phyloP scores from a whole-genome alignment of 2,113 vertebrate genomes.

The Elephantulus edwardii region DNA sequence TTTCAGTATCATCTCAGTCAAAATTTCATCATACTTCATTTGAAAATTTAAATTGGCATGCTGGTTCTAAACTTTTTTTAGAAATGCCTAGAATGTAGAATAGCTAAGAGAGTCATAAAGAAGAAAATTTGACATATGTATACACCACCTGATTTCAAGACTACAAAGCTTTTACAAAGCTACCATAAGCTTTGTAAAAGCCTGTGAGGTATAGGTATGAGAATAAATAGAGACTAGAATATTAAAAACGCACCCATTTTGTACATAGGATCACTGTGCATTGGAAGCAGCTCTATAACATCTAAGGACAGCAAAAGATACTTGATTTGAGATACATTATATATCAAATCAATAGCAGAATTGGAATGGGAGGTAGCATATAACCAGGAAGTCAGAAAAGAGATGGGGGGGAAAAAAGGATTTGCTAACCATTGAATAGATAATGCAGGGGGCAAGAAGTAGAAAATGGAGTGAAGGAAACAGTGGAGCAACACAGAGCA shows the following conservation, averaged over 20 bases:
- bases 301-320: neutral
- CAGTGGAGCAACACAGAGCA: neutral
- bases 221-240: neutral
- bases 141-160: neutral
- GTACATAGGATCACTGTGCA: neutral
- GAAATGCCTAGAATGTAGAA: constrained; percentile 24
- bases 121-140: neutral
- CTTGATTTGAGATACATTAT: neutral
- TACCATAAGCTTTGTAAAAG: neutral
- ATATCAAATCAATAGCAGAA: neutral
- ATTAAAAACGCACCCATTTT: neutral
- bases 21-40: neutral
- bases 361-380: neutral
- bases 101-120: neutral
- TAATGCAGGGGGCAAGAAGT: neutral
- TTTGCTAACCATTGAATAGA: neutral
- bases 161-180: constrained; percentile 18
- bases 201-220: too few species aligned
- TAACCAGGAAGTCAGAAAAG: neutral
- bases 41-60: neutral
- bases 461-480: too few species aligned
- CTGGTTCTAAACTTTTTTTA: neutral
- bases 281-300: too few species aligned
- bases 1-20: neutral
- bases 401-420: neutral